Percentiles rank a stretch among this genome's conserved stretches.
phyloP scores from a whole-genome alignment of 2,113 vertebrate genomes.

The Oceanites oceanicus region DNA sequence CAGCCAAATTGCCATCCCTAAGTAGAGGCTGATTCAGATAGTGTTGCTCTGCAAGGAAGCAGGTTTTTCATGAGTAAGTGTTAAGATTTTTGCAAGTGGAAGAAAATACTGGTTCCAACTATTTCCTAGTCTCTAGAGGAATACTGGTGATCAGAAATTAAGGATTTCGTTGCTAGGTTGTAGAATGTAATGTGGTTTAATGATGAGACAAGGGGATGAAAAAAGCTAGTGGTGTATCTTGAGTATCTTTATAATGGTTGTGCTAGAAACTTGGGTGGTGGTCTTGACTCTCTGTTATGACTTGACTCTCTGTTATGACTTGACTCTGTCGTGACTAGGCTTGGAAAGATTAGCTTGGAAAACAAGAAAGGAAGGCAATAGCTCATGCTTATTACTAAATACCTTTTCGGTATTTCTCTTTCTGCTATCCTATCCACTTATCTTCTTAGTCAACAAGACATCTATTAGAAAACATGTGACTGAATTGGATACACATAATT shows the following conservation, averaged over 20 bases:
- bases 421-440: neutral
- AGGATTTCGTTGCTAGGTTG: neutral
- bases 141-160: neutral
- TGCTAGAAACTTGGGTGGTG: neutral
- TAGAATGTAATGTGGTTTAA: neutral
- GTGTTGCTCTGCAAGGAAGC: neutral
- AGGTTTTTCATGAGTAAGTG: neutral
- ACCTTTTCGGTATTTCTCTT: neutral
- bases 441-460: neutral
- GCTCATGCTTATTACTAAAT: neutral
- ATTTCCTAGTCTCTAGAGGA: neutral
- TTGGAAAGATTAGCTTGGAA: neutral
- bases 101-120: neutral
- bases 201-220: neutral
- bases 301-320: neutral
- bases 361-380: neutral
- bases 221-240: neutral
- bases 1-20: neutral
- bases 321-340: neutral
- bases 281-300: too few species aligned
- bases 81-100: neutral
- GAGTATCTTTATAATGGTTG: neutral
- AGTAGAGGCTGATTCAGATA: neutral
- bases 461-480: neutral
- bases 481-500: neutral